These are phyloP conservation scores for Allacma fusca DNA, from an alignment of 2,888 invertebrate species.

Conservation along the genomic window DNA sequence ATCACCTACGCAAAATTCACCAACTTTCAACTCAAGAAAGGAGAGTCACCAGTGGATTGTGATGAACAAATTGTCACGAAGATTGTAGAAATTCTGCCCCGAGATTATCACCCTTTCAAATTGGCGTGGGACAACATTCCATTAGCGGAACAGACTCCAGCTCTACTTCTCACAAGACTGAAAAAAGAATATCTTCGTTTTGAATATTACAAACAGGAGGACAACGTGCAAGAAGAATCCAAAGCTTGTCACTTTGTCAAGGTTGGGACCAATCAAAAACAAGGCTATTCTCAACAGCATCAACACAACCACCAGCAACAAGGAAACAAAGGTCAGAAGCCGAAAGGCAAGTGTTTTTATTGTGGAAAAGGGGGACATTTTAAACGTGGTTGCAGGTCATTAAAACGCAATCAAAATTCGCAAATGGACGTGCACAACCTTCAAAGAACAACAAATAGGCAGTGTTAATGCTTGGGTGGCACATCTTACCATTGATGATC, in stretches of 20 bases:
- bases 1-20: no score
- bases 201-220: background rate
- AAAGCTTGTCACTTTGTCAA: background rate
- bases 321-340: background rate
- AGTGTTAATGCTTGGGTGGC: no score
- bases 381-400: background rate
- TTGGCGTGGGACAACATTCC: slow-evolving; percentile 45
- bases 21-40: background rate
- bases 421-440: background rate
- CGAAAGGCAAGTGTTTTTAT: background rate
- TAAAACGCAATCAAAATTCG: background rate
- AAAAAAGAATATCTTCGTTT: no score
- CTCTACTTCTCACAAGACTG: slow-evolving; percentile 19
- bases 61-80: slow-evolving; percentile 30
- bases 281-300: no score
- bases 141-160: slow-evolving; percentile 18
- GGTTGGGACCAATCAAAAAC: no score
- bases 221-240: background rate
- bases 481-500: no score
- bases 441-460: no score
- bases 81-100: slow-evolving; percentile 34
- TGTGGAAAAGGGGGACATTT: slow-evolving; percentile 20
- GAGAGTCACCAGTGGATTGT: slow-evolving; percentile 14
- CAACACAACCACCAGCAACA: background rate
- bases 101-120: slow-evolving; percentile 35